Percentiles rank a stretch among this genome's conserved stretches.
Conservation (phyloP, 1,140 invertebrate species). For the Acromyrmex heyeri region DNA sequence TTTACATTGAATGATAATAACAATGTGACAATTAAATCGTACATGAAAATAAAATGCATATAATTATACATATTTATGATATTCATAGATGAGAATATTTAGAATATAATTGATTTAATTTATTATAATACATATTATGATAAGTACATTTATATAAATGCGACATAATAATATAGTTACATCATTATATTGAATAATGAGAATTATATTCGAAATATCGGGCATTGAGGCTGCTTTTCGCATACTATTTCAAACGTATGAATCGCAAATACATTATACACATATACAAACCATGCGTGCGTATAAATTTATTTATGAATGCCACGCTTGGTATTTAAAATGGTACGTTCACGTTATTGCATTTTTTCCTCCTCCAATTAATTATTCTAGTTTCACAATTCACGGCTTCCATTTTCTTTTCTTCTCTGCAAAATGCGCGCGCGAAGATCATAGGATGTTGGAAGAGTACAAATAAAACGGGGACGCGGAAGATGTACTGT, state of each 20-base stretch:
- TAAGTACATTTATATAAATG: neutral
- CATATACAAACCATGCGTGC: neutral
- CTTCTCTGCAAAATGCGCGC: neutral
- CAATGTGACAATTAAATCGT: neutral
- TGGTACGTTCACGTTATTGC: neutral
- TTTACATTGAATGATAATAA: conserved; percentile 1
- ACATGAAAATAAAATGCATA: neutral
- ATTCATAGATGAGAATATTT: neutral
- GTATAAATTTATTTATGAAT: conserved; percentile 26
- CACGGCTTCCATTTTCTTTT: neutral
- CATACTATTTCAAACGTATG: neutral
- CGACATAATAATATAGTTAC: neutral
- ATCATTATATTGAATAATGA: conserved; percentile 14
- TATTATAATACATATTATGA: neutral
- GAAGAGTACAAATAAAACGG: conserved; percentile 3
- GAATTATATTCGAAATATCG: conserved; percentile 26
- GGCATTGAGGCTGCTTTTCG: neutral
- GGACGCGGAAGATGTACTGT: neutral
- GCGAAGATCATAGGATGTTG: neutral
- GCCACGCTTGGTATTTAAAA: conserved; percentile 1
- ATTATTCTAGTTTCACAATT: conserved; percentile 45
- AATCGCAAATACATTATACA: neutral
- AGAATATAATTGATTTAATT: conserved; percentile 2
- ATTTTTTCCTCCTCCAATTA: conserved; percentile 21
- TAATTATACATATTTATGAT: conserved; percentile 15